Evolutionary conservation across 2,797 vertebrate genomes (phyloP).

Genomic region (Arnoldichthys spilopterus): DNA sequence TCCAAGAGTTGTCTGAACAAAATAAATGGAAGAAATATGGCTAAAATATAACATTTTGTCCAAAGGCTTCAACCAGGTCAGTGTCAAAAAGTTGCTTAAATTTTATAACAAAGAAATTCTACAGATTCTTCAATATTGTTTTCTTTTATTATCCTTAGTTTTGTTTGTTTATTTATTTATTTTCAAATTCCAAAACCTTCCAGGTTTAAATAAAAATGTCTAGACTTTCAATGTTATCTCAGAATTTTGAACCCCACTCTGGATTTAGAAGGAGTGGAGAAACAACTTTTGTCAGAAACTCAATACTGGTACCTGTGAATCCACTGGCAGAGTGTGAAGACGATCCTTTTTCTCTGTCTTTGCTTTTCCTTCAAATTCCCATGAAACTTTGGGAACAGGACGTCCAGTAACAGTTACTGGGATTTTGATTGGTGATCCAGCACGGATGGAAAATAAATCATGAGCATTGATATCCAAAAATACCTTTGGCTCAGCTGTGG

Average conservation of each 20-base stretch:
- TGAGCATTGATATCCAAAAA: constrained; percentile 85
- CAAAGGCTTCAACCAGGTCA: too few species aligned
- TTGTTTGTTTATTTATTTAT: too few species aligned
- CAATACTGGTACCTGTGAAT: constrained; percentile 84
- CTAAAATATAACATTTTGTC: too few species aligned
- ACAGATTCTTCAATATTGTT: too few species aligned
- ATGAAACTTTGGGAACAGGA: constrained; percentile 91
- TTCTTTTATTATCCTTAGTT: too few species aligned
- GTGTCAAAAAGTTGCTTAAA: too few species aligned
- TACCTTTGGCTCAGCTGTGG: constrained; percentile 85
- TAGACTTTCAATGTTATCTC: too few species aligned
- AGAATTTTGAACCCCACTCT: neutral
- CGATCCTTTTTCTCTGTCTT: constrained; percentile 90
- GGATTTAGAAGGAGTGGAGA: neutral
- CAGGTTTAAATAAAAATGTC: too few species aligned
- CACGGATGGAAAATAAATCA: constrained; percentile 85
- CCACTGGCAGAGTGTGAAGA: constrained; percentile 89
- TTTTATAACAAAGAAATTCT: too few species aligned
- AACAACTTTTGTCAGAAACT: constrained; percentile 32
- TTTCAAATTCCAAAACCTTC: too few species aligned
- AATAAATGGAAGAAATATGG: too few species aligned
- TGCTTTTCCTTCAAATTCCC: constrained; percentile 96
- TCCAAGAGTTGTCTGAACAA: neutral
- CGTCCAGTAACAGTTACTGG: constrained; percentile 90
- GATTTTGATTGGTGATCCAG: constrained; percentile 91